A percentile compares a stretch with the other conserved stretches of the same genome.
Conservation (phyloP, 2,113 vertebrate species). For the Ciconia boyciana region DNA sequence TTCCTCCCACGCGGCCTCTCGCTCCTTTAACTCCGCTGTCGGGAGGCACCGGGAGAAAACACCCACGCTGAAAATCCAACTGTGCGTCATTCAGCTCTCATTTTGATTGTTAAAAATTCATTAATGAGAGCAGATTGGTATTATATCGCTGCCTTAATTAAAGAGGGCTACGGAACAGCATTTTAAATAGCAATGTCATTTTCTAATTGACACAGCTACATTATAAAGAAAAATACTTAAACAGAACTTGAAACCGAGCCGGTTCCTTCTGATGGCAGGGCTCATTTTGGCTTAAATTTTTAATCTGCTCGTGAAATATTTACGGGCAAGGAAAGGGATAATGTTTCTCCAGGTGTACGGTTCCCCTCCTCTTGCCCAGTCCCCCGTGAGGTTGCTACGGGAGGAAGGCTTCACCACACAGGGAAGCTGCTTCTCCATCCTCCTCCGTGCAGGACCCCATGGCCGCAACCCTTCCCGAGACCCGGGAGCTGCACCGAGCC, state of each 20-base stretch:
- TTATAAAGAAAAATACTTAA: slow-evolving; percentile 68
- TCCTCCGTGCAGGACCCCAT: rapidly evolving
- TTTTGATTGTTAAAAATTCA: slow-evolving; percentile 64
- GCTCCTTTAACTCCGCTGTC: background rate
- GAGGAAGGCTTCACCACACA: background rate
- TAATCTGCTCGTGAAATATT: slow-evolving; percentile 79
- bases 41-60: background rate
- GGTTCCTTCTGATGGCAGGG: slow-evolving; percentile 38
- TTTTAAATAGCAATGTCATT: slow-evolving; percentile 69
- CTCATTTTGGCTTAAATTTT: slow-evolving; percentile 71
- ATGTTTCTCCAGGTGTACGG: slow-evolving; percentile 61
- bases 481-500: background rate
- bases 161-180: slow-evolving; percentile 63
- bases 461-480: background rate
- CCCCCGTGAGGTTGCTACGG: rapidly evolving
- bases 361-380: background rate
- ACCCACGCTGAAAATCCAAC: background rate
- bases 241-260: slow-evolving; percentile 50
- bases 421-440: background rate
- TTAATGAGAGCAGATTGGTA: slow-evolving; percentile 67
- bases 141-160: slow-evolving; percentile 68
- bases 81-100: slow-evolving; percentile 21
- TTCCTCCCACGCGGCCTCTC: background rate
- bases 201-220: slow-evolving; percentile 69
- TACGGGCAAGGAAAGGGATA: slow-evolving; percentile 50